Base-by-base conservation (phyloP, 2,888 invertebrate genomes). In the Sarcophaga caerulescens region DNA sequence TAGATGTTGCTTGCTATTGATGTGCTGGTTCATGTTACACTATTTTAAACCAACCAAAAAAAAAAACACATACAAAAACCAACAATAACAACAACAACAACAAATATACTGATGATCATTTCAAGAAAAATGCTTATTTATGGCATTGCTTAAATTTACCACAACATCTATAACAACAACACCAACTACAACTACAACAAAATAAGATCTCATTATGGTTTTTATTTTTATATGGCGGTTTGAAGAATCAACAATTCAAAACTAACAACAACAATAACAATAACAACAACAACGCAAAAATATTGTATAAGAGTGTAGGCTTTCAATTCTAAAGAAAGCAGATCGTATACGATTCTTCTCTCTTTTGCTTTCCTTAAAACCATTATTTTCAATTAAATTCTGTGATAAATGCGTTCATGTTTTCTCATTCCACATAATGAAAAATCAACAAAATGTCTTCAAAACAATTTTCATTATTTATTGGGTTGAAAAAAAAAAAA, bases 111-210 rank as follows among this genome's bases (percentile, higher is more conserved):
- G 85, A 79, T 88, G 85, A 85, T 87, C 85, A 83, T 86, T 86
- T 87, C 86, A 84, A 85, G 88, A 88, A 88, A 88, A 88, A 85
- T 85, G 85, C 78, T 84, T 88, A 88, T 88, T 88, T 88, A 87
- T 85, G 87, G 74, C 83, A 87, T 86, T 80, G 84, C 81, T 84
- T 83, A 83, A 81, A 85, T 84, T 84, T 71, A 76, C 81, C 62
- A 84, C 84, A 80, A 74, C 84, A 81, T 79, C 60, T 59, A 81
- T 70, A 83, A 80, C 71, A 80, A 63, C 81, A 62, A 76, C 81
- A 87, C n/a, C 70, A 83, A 77, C 57, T 81, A 68, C 75, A 84
- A 47, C 68, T 65, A 80, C 71, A 80, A 63, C 79, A 84, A 74
- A 74, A 69, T 65, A 70, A 84, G 80, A 86, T 86, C 69, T 74